Evolutionary conservation across 2,797 vertebrate genomes (phyloP).

Genomic region (Thripadectes ignobilis): DNA sequence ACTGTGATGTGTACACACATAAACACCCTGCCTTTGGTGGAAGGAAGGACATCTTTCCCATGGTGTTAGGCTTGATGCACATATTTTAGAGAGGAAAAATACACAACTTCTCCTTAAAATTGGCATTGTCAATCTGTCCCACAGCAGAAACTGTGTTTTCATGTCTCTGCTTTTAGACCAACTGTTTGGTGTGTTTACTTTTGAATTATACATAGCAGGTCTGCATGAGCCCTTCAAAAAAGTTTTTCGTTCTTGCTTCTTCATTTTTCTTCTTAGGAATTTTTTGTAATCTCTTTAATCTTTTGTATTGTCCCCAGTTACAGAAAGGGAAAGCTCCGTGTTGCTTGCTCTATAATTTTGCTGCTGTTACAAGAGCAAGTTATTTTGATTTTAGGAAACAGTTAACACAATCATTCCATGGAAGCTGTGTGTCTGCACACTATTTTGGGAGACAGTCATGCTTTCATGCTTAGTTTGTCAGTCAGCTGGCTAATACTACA

Average conservation of each 20-base stretch:
- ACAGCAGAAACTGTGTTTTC: not conserved
- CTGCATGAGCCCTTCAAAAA: not conserved
- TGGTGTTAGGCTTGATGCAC: not conserved
- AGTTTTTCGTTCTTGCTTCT: not conserved
- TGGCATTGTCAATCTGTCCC: not conserved
- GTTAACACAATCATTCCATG: not conserved
- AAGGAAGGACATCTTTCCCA: not conserved
- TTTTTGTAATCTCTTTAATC: not conserved
- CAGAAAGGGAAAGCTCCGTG: not conserved
- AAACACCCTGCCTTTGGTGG: not conserved
- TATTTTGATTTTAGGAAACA: not conserved
- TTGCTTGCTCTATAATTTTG: not conserved
- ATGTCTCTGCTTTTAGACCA: not conserved
- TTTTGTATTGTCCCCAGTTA: not conserved
- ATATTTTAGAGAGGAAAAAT: not conserved
- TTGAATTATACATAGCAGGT: not conserved
- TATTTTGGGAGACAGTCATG: not conserved
- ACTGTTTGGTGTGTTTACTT: not conserved
- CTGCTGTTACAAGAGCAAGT: not conserved
- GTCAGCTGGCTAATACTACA: not conserved
- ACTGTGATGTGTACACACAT: accelerated
- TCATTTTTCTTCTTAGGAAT: not conserved
- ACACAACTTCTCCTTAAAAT: not conserved
- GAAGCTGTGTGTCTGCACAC: not conserved
- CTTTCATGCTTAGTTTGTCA: not conserved